Base-by-base conservation (phyloP, 2,797 vertebrate species). In the Ceryle rudis region DNA sequence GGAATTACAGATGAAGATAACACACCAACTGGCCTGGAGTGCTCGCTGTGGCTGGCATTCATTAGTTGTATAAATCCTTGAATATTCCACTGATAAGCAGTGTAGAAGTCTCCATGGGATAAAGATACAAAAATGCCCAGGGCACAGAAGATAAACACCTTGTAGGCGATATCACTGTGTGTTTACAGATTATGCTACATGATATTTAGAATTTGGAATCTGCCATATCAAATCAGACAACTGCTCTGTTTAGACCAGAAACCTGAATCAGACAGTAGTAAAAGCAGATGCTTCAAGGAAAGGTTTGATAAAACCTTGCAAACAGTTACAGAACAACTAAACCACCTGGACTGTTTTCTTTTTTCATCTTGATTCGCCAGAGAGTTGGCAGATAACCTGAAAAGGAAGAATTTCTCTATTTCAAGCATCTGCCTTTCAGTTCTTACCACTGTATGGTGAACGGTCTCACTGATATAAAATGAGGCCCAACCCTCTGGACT, bases 121-220 rank as follows among this genome's bases (percentile, higher is more conserved):
- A 58, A 78, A 49, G 0, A 55, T 46, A 75, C 3, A 26, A 69
- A 91, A 91, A 66, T 13, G 42, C 83, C 57, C 70, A 57, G 14
- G 64, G 71, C 60, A 47, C 1, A 3, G 39, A 64, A 92, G 60
- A 66, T 66, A 89, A 94, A 91, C 6, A 42, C 46, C 66, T 84
- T 86, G 67, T 41, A 82, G 44, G 14, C n/a, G 46, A 41, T 73
- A 90, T 35, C 15, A 0, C 54, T 51, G 47, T 71, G 44, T 80
- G 70, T 23, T 20, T 88, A 71, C 1, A 4, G 89, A 92, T 93
- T 75, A 84, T 7, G 11, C 25, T 66, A 29, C 21, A 77, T 28
- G 55, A 73, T 84, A 90, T 37, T 73, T 64, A 72, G 66, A 89
- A 83, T 71, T 83, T 90, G 49, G 28, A 93, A 93, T 75, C 71